These are phyloP conservation scores for Oopsacas minuta DNA, from an alignment of 37 sponge, comb jelly and placozoan species.

Conservation along the genomic window DNA sequence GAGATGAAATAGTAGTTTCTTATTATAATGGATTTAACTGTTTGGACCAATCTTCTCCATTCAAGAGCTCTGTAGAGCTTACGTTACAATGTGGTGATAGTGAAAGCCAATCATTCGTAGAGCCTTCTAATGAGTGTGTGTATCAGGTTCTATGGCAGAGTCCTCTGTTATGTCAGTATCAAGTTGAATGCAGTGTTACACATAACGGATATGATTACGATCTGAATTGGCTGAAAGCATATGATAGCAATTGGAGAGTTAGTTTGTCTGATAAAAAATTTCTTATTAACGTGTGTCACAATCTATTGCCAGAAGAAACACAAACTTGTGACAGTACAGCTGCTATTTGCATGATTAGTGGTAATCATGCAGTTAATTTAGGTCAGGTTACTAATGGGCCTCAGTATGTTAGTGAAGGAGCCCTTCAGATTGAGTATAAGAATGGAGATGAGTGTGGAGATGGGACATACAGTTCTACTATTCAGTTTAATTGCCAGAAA, in stretches of 20 bases:
- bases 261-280: neutral
- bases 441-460: constrained; percentile 10
- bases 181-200: neutral
- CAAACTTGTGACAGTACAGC: neutral
- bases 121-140: neutral
- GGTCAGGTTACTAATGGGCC: neutral
- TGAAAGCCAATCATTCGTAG: neutral
- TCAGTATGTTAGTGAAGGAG: neutral
- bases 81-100: neutral
- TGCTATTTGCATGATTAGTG: constrained; percentile 8
- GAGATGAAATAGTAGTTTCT: neutral
- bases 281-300: constrained; percentile 15
- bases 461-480: neutral
- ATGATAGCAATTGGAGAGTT: neutral
- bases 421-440: neutral
- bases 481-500: neutral
- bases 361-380: neutral
- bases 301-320: neutral
- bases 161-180: neutral
- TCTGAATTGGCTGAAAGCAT: constrained; percentile 15
- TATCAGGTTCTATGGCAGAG: neutral
- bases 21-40: neutral
- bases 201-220: neutral
- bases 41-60: neutral
- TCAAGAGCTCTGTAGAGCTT: neutral